Conservation (phyloP, 2,797 vertebrate species). For the Alca torda region DNA sequence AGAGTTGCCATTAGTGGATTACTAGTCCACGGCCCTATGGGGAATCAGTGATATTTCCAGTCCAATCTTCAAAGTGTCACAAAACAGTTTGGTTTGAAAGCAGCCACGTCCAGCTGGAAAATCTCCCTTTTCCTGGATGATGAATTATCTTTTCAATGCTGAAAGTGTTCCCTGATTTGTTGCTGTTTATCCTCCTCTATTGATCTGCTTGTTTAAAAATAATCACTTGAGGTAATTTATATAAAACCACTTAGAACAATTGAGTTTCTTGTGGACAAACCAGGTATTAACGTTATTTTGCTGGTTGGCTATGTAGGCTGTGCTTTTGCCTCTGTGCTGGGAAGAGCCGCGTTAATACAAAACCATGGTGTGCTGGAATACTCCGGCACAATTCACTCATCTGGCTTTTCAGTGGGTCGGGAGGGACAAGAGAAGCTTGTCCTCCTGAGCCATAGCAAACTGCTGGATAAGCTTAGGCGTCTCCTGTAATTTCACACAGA, state of each 20-base stretch:
- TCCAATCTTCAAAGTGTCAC: slow-evolving; percentile 34
- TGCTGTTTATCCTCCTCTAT: background rate
- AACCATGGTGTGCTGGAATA: background rate
- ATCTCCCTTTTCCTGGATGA: background rate
- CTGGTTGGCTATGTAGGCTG: background rate
- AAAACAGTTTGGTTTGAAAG: slow-evolving; percentile 47
- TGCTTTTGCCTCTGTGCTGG: background rate
- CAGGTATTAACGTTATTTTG: background rate
- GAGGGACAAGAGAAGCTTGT: background rate
- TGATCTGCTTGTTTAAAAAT: slow-evolving; percentile 1
- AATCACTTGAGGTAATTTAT: background rate
- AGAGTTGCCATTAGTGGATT: slow-evolving; percentile 49
- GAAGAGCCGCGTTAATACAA: background rate
- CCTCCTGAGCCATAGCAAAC: background rate
- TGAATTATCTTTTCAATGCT: background rate
- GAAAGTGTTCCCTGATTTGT: background rate
- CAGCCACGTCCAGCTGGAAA: slow-evolving; percentile 1
- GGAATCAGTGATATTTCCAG: slow-evolving; percentile 26
- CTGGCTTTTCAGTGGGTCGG: background rate
- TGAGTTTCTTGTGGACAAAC: background rate
- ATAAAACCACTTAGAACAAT: background rate
- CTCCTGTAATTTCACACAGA: background rate
- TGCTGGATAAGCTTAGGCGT: background rate
- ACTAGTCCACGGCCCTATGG: background rate
- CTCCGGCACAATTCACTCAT: background rate